Conservation (phyloP, 2,113 vertebrate species). For the Sakesphorus luctuosus region DNA sequence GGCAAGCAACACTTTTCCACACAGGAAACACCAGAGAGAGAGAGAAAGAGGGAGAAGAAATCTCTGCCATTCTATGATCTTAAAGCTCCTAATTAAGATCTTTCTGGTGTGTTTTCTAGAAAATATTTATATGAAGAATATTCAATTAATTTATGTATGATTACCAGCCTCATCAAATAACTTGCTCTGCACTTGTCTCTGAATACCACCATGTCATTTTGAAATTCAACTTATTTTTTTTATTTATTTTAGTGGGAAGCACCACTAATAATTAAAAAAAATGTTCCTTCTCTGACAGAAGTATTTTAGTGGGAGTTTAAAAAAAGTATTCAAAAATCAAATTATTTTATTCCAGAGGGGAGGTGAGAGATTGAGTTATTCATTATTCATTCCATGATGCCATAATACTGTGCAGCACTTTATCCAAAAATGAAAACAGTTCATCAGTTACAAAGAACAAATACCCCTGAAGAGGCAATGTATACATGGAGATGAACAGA, state of each 20-base stretch:
- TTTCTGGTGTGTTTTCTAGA: neutral
- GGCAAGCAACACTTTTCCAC: neutral
- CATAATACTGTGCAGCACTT: neutral
- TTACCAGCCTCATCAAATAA: neutral
- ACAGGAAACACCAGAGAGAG: neutral
- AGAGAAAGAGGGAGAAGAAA: neutral
- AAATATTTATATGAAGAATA: neutral
- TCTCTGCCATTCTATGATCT: neutral
- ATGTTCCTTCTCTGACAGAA: neutral
- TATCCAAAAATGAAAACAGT: neutral
- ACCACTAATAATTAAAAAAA: neutral
- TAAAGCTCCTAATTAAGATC: neutral
- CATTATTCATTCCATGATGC: constrained; percentile 1
- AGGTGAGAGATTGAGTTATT: neutral
- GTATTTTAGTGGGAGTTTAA: neutral
- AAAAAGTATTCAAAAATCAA: constrained; percentile 34
- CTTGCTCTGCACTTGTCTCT: constrained; percentile 10
- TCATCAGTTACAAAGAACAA: neutral
- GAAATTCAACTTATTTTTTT: neutral
- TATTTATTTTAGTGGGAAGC: constrained; percentile 34
- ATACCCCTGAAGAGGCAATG: neutral
- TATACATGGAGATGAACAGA: neutral
- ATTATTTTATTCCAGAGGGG: neutral
- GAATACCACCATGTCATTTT: neutral
- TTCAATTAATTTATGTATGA: neutral